phyloP scores from a whole-genome alignment of 2,888 invertebrate genomes.

The Lasioglossum morio region DNA sequence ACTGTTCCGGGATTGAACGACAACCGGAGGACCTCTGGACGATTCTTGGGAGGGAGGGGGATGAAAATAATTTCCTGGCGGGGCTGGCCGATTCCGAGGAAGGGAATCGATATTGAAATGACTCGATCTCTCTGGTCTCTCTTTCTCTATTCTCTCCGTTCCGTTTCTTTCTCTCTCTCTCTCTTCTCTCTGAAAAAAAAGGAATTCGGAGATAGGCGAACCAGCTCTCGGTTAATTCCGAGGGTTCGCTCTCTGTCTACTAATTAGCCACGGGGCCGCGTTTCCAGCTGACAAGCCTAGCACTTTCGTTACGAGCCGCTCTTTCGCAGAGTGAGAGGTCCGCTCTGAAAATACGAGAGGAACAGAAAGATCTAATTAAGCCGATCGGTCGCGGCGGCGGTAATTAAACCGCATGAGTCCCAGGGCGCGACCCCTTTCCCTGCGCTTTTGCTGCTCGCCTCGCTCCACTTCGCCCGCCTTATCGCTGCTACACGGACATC shows the following conservation, averaged over 20 bases:
- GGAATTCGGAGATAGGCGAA: neutral
- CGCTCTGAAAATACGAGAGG: conserved; percentile 17
- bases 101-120: conserved; percentile 11
- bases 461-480: conserved; percentile 31
- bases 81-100: neutral
- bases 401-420: conserved; percentile 64
- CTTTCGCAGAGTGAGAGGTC: conserved; percentile 9
- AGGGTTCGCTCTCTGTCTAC: conserved; percentile 39
- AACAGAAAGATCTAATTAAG: conserved; percentile 62
- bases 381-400: conserved; percentile 50
- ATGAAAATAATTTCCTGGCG: conserved; percentile 31
- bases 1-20: conserved; percentile 8
- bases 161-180: neutral
- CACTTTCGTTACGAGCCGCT: conserved; percentile 42
- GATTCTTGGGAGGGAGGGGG: neutral
- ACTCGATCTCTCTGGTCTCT: conserved; percentile 10
- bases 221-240: conserved; percentile 30
- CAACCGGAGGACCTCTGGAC: neutral
- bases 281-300: conserved; percentile 19
- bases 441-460: neutral
- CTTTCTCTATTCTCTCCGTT: neutral
- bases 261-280: conserved; percentile 54
- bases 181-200: neutral
- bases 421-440: conserved; percentile 39
- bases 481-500: conserved; percentile 44